These are phyloP conservation scores for Melieria omissa DNA, from an alignment of 2,888 invertebrate species.

Conservation along the genomic window DNA sequence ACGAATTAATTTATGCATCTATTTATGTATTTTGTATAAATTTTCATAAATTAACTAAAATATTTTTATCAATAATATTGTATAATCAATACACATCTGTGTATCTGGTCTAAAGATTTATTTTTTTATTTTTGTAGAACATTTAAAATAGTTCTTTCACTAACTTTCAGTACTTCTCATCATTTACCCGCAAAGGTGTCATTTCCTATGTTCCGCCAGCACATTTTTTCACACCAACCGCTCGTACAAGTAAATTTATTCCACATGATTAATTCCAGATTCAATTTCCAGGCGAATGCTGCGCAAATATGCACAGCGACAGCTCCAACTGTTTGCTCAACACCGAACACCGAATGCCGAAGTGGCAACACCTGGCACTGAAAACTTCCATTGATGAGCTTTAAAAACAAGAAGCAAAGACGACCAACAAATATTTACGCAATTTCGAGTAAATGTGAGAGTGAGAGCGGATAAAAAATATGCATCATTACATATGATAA, in stretches of 20 bases:
- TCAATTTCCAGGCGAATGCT: slow-evolving; percentile 52
- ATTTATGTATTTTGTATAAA: no score
- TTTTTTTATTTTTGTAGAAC: no score
- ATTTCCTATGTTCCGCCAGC: not conserved
- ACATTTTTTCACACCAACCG: slow-evolving; percentile 10
- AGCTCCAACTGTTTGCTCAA: not conserved
- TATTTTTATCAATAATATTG: no score
- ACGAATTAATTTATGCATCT: no score
- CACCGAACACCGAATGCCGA: not conserved
- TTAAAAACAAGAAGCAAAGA: slow-evolving; percentile 21
- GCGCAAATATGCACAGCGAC: slow-evolving; percentile 6
- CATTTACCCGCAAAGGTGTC: not conserved
- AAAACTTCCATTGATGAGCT: slow-evolving; percentile 23
- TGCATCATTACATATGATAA: slow-evolving; percentile 62
- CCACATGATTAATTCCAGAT: slow-evolving; percentile 63
- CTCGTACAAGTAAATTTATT: slow-evolving; percentile 55
- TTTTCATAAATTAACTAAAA: no score
- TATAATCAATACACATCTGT: no score
- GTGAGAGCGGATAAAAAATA: slow-evolving; percentile 24
- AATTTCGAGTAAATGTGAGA: not conserved
- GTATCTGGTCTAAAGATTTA: no score
- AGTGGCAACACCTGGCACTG: not conserved
- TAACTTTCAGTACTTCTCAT: not conserved
- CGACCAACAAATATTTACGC: slow-evolving; percentile 31
- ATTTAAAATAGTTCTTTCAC: no score